These are phyloP conservation scores for Ariolimax columbianus DNA, from an alignment of 2,888 invertebrate species.

Conservation along the genomic window DNA sequence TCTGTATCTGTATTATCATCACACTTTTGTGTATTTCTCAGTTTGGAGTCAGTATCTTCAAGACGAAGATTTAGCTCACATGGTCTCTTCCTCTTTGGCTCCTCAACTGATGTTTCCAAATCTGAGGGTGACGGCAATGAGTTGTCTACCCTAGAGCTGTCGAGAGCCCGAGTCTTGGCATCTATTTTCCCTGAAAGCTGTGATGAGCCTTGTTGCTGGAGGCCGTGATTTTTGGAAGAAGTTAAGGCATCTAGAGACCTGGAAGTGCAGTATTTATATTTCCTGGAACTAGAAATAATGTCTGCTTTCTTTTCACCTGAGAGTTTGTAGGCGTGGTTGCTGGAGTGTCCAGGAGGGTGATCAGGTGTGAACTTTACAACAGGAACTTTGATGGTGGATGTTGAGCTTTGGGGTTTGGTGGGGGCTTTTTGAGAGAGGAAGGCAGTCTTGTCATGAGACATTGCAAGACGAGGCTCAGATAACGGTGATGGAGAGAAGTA, in stretches of 20 bases:
- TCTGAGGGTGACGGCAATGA: background rate
- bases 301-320: slow-evolving; percentile 19
- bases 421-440: slow-evolving; percentile 10
- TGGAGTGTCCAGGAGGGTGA: background rate
- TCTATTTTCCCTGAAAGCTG: background rate
- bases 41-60: background rate
- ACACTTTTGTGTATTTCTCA: background rate
- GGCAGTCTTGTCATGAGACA: slow-evolving; percentile 13
- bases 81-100: slow-evolving; percentile 34
- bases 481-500: background rate
- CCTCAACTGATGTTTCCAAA: background rate
- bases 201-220: background rate
- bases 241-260: background rate
- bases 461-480: background rate
- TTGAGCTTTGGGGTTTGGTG: background rate
- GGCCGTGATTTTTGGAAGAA: background rate
- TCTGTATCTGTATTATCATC: background rate
- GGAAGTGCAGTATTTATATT: slow-evolving; percentile 28
- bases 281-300: background rate
- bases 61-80: background rate
- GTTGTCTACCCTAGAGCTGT: background rate
- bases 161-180: background rate
- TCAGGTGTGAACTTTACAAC: slow-evolving; percentile 26
- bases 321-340: background rate
- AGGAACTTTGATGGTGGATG: slow-evolving; percentile 37